Conservation (phyloP, 1,140 invertebrate genomes). For the Brachionus rotundiformis region DNA sequence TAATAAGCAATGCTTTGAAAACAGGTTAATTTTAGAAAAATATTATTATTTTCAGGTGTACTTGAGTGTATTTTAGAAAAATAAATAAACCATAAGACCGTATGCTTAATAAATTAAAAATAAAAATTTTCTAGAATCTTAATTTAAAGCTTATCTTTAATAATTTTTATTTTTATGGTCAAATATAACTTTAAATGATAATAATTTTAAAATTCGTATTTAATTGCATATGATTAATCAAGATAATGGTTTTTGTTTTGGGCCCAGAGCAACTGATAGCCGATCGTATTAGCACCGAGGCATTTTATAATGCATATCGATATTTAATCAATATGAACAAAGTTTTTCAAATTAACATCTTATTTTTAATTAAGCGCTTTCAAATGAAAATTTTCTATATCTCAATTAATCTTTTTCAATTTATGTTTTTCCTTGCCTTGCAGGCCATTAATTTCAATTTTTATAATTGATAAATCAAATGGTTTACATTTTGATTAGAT, state of each 20-base stretch:
- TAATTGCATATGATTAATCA: not conserved
- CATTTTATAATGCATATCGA: not conserved
- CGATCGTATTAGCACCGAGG: not conserved
- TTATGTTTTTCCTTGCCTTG: constrained; percentile 1
- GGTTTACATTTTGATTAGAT: not conserved
- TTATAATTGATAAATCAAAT: not conserved
- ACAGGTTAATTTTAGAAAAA: too few relatives aligned
- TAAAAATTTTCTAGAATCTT: not conserved
- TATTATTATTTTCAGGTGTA: not conserved
- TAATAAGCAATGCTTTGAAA: too few relatives aligned
- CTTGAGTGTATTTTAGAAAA: too few relatives aligned
- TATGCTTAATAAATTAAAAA: too few relatives aligned
- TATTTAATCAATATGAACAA: constrained; percentile 17
- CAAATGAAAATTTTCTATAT: not conserved
- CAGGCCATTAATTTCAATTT: constrained; percentile 3
- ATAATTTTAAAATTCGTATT: not conserved
- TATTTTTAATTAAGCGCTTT: constrained; percentile 10
- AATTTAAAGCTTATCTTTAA: not conserved
- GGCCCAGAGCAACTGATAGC: not conserved
- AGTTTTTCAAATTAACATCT: constrained; percentile 7
- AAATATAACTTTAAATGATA: not conserved
- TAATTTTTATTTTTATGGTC: not conserved
- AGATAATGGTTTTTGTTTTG: not conserved
- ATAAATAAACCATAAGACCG: too few relatives aligned
- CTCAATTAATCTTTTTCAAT: constrained; percentile 13